These are phyloP conservation scores for Luperina testacea DNA, from an alignment of 2,888 invertebrate genomes.

Conservation along the genomic window DNA sequence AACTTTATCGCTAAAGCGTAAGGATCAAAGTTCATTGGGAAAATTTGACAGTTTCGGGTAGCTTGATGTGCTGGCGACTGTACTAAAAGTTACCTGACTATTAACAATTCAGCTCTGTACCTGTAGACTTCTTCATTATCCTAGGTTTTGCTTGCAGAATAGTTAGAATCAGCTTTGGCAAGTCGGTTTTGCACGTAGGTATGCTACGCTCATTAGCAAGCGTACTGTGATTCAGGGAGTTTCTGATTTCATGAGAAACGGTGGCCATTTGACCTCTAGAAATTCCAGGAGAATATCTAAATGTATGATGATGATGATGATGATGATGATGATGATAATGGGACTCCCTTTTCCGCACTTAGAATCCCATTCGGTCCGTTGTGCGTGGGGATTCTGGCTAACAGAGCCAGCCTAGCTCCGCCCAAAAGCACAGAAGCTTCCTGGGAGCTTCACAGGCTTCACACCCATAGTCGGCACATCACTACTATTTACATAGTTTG, in stretches of 20 bases:
- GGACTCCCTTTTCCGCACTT: no score
- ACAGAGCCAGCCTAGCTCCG: no score
- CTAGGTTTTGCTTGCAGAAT: background rate
- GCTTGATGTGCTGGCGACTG: no score
- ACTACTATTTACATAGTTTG: background rate
- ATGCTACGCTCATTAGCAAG: slow-evolving; percentile 26
- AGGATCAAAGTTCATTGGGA: no score
- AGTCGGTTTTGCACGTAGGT: slow-evolving; percentile 7
- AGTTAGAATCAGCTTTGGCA: background rate
- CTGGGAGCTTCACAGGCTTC: no score
- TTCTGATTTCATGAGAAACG: slow-evolving; percentile 17
- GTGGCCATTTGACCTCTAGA: background rate
- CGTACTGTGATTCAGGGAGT: slow-evolving; percentile 11
- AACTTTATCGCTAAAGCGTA: no score
- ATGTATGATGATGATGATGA: no score
- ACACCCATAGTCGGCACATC: background rate
- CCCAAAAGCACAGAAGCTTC: no score
- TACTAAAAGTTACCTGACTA: background rate
- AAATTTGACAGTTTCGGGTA: no score
- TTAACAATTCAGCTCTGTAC: background rate
- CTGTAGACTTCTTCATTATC: slow-evolving; percentile 1
- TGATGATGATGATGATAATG: no score
- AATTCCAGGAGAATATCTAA: background rate
- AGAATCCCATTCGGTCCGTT: no score
- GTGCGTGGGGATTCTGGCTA: no score